Percentiles rank a stretch among this genome's conserved stretches.
Evolutionary conservation across 2,113 vertebrate genomes (phyloP).

Genomic region (Cromileptes altivelis): DNA sequence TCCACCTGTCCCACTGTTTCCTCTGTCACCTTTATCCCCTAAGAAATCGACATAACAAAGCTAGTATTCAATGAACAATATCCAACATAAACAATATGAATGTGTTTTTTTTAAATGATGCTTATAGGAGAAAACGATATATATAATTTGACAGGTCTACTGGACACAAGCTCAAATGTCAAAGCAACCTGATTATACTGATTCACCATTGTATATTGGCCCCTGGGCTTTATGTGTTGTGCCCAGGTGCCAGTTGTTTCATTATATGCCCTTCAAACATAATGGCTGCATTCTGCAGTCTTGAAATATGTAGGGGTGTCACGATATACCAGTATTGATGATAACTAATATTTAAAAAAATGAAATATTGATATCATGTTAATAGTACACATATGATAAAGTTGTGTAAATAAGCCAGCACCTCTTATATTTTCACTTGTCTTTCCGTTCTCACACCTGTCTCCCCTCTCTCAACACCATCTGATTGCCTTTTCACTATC

Average conservation of each 20-base stretch:
- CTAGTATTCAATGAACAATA: constrained; percentile 1
- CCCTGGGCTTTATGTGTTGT: not conserved
- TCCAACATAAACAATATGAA: not conserved
- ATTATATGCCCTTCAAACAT: not conserved
- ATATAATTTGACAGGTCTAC: not conserved
- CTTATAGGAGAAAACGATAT: not conserved
- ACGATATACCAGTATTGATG: no score
- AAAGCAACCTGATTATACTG: not conserved
- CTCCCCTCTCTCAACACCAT: no score
- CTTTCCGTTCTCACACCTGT: no score
- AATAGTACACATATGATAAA: no score
- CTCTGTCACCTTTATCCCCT: constrained; percentile 94
- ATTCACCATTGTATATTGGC: not conserved
- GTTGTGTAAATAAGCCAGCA: no score
- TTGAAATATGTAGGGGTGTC: no score
- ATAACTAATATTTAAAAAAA: no score
- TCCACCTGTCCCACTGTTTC: constrained; percentile 87
- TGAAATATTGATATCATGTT: no score
- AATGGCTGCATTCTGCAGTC: not conserved
- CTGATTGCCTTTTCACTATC: no score
- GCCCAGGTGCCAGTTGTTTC: not conserved
- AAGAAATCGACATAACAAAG: constrained; percentile 32
- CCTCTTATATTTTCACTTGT: no score
- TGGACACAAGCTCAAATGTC: no score
- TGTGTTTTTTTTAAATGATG: not conserved